These are phyloP conservation scores for Zaprionus nigranus DNA, from an alignment of 1,140 invertebrate genomes.

Conservation along the genomic window DNA sequence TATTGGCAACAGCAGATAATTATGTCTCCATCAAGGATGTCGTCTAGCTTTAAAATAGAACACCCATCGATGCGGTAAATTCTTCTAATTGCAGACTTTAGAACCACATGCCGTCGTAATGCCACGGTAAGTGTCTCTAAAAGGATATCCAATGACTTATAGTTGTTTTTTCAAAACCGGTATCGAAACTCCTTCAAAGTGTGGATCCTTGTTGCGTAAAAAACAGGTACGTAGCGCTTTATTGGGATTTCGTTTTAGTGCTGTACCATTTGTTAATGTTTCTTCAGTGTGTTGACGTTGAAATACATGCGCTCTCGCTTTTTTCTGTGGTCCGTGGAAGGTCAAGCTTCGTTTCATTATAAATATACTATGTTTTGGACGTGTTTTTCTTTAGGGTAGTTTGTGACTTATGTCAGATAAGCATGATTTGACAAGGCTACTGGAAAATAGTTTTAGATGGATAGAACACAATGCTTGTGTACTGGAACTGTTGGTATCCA, in stretches of 20 bases:
- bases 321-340: neutral
- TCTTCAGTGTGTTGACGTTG: neutral
- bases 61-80: conserved; percentile 38
- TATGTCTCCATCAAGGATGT: conserved; percentile 27
- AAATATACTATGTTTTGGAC: neutral
- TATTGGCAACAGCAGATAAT: conserved; percentile 42
- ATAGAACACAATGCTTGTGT: neutral
- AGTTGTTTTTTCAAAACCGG: conserved; percentile 15
- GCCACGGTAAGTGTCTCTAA: conserved; percentile 23
- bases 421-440: neutral
- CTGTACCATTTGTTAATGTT: neutral
- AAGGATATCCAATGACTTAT: neutral
- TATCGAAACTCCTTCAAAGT: conserved; percentile 31
- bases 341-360: neutral
- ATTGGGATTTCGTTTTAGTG: neutral
- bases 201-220: conserved; percentile 28
- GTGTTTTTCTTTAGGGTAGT: neutral
- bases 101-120: neutral
- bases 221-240: conserved; percentile 33
- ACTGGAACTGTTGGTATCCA: neutral
- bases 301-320: neutral
- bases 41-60: neutral
- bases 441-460: neutral
- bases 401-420: neutral
- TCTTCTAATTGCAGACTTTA: conserved; percentile 30